Evolutionary conservation across 2,888 invertebrate genomes (phyloP).

Genomic region (Parascotia fuliginaria): DNA sequence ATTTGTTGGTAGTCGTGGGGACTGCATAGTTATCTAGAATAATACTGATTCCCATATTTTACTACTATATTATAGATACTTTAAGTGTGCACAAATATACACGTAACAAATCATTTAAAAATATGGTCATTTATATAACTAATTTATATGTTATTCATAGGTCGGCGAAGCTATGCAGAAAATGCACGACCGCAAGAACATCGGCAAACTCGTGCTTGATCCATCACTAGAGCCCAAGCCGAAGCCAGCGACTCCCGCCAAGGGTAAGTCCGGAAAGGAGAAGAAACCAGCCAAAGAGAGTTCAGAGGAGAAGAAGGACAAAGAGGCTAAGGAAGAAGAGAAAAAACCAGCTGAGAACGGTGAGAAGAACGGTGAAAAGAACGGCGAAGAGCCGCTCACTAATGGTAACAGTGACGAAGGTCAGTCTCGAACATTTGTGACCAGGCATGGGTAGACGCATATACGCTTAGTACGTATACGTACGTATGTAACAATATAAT

Average conservation of each 20-base stretch:
- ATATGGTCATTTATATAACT: not conserved
- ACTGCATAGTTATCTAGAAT: too few species aligned
- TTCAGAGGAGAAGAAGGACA: constrained; percentile 89
- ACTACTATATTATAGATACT: too few species aligned
- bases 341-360: constrained; percentile 79
- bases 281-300: constrained; percentile 88
- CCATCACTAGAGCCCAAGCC: constrained; percentile 92
- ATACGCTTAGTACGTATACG: constrained; percentile 57
- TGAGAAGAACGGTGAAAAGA: constrained; percentile 80
- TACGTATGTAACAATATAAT: constrained; percentile 22
- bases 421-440: constrained; percentile 75
- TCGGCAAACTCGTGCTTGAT: constrained; percentile 94
- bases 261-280: constrained; percentile 90
- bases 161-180: constrained; percentile 96
- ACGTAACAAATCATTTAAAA: too few species aligned
- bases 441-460: constrained; percentile 65
- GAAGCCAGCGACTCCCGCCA: constrained; percentile 92
- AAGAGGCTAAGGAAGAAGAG: constrained; percentile 84
- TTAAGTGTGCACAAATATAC: too few species aligned
- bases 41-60: too few species aligned
- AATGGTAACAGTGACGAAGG: constrained; percentile 85
- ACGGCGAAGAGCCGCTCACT: constrained; percentile 82
- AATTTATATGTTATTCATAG: constrained; percentile 62
- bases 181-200: constrained; percentile 96
- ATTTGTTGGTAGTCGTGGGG: too few species aligned